Conservation (phyloP, 2,797 vertebrate species). For the Vultur gryphus region DNA sequence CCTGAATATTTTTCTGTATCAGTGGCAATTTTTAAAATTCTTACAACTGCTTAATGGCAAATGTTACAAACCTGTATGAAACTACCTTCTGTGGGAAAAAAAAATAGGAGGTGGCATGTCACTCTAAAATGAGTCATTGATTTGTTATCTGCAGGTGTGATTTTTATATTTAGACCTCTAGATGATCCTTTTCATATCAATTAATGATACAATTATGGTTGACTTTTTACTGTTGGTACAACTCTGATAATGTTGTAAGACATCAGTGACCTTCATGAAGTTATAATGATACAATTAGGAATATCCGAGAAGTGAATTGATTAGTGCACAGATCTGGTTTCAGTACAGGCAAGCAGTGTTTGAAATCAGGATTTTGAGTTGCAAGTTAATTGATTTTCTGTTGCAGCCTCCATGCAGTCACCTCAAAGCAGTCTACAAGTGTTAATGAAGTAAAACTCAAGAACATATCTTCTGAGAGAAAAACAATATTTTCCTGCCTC, state of each 20-base stretch:
- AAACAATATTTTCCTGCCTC: background rate
- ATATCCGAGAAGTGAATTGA: background rate
- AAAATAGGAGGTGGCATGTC: background rate
- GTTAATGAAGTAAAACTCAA: background rate
- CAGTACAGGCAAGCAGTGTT: background rate
- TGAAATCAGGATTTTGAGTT: background rate
- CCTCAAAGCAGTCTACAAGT: background rate
- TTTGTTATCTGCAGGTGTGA: background rate
- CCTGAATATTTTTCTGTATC: background rate
- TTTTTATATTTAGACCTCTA: background rate
- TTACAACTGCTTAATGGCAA: background rate
- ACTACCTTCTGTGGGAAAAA: background rate
- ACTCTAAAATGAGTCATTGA: background rate
- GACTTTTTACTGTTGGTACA: background rate
- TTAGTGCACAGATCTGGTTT: background rate
- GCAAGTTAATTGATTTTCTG: background rate
- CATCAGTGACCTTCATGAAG: rapidly evolving
- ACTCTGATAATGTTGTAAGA: background rate
- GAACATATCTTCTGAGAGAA: background rate
- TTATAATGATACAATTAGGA: background rate
- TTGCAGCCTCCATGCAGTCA: background rate
- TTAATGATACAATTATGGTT: background rate
- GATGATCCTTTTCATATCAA: background rate
- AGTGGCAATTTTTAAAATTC: background rate
- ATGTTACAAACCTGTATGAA: background rate